Percentiles rank a stretch among this genome's conserved stretches.
Conservation (phyloP, 2,797 vertebrate species). For the Halcyon badia region DNA sequence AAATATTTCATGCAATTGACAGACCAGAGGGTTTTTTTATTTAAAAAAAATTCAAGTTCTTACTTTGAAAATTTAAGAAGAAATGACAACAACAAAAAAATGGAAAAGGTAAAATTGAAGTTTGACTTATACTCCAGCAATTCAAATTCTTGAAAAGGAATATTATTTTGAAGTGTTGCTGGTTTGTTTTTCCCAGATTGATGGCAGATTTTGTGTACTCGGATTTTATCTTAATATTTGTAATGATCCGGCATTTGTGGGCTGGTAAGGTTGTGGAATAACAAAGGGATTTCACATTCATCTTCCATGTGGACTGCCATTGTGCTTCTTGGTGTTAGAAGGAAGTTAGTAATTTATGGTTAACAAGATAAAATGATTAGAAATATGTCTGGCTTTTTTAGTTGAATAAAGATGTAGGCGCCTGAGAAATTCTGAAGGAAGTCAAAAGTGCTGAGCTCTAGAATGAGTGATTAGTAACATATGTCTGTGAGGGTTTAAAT, state of each 20-base stretch:
- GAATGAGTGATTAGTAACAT: fast-evolving
- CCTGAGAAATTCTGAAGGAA: not conserved
- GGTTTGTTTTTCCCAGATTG: fast-evolving
- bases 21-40: not conserved
- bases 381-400: not conserved
- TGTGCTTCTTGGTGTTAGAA: not conserved
- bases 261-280: not conserved
- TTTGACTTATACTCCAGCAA: not conserved
- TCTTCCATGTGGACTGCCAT: not conserved
- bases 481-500: not conserved
- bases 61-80: not conserved
- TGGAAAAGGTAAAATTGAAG: not conserved
- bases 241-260: not conserved
- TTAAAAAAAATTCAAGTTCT: not conserved
- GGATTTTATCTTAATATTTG: not conserved
- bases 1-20: not conserved
- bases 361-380: not conserved
- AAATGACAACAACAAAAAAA: not conserved
- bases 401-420: not conserved
- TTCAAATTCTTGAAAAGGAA: not conserved
- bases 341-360: not conserved
- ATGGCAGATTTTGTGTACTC: not conserved
- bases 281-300: not conserved
- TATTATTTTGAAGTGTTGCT: not conserved
- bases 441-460: not conserved